Base-by-base conservation (phyloP, 2,113 vertebrate genomes). In the Poicephalus gulielmi region DNA sequence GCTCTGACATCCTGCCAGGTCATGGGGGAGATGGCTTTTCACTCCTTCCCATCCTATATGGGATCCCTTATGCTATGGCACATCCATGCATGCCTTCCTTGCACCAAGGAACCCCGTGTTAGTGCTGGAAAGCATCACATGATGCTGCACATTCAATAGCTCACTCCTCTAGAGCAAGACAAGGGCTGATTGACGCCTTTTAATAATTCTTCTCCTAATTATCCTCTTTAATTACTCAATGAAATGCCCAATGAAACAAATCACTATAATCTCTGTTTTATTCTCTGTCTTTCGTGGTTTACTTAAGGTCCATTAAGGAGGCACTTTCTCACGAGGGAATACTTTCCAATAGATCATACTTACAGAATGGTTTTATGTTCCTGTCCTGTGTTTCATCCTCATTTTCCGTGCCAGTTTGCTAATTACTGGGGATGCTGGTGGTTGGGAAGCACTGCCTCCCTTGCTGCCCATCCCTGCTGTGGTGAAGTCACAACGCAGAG, bases 211-310 rank as follows among this genome's bases (percentile, higher is more conserved):
- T 70, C 77, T 95, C 80, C 70, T 89, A 94, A 96, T 97, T 92
- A 94, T 94, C 94, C 90, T 94, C 93, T 94, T 91, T 91, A 97
- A 97, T 97, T 96, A 96, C 88, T 95, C 92, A 53, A 49, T 93
- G 94, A 97, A 96, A 96, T 93, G 96, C 91, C 95, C 95, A 95
- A 97, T 97, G 95, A 97, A 97, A 96, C 93, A 96, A 97, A 96
- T 92, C 84, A 74, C 94, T 93, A 16, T 90, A 87, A 93, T 90
- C 88, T 66, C 91, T 85, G 18, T 46, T 87, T 75, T 88, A 93
- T 80, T 73, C 84, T 87, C 59, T 66, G 83, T 63, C 75, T 84
- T 52, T 33, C 6, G 52, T 0, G 17, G 84, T 88, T 97, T 97
- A 73, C 88, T 94, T 91, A 84, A 91, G 92, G 64, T 80, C 67